A percentile compares a stretch with the other conserved stretches of the same genome.
phyloP scores from a whole-genome alignment of 2,113 vertebrate species.

The Ellobius talpinus region DNA sequence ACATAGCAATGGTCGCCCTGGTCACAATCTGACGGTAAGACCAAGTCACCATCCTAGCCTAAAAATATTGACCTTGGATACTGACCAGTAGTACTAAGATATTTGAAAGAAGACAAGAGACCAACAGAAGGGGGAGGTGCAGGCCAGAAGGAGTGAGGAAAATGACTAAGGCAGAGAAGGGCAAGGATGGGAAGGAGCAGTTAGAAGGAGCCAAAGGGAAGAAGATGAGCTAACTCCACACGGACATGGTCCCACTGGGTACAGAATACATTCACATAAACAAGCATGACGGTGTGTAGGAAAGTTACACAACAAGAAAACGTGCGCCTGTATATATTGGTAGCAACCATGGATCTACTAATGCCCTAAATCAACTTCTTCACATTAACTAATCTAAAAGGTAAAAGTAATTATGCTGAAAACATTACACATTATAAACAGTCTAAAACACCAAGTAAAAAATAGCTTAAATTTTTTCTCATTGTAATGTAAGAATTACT shows the following conservation, averaged over 20 bases:
- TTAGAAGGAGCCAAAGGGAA: background rate
- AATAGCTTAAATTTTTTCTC: background rate
- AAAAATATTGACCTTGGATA: slow-evolving; percentile 30
- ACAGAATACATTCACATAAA: background rate
- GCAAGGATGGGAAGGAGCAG: background rate
- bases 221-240: background rate
- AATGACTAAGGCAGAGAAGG: background rate
- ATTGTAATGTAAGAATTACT: slow-evolving; percentile 24
- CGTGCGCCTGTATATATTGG: background rate
- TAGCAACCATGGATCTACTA: background rate
- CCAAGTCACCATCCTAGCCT: background rate
- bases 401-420: background rate
- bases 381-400: background rate
- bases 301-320: background rate
- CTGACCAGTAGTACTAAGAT: background rate
- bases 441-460: background rate
- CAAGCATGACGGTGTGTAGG: background rate
- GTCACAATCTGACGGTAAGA: background rate
- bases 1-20: background rate
- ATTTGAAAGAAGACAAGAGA: background rate
- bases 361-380: background rate
- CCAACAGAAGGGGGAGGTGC: background rate
- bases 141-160: background rate
- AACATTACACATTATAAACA: slow-evolving; percentile 12
- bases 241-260: background rate